Evolutionary conservation across 2,113 vertebrate genomes (phyloP), one percentile per base, ranked within the genome.

Genomic region (Ascaphus truei): DNA sequence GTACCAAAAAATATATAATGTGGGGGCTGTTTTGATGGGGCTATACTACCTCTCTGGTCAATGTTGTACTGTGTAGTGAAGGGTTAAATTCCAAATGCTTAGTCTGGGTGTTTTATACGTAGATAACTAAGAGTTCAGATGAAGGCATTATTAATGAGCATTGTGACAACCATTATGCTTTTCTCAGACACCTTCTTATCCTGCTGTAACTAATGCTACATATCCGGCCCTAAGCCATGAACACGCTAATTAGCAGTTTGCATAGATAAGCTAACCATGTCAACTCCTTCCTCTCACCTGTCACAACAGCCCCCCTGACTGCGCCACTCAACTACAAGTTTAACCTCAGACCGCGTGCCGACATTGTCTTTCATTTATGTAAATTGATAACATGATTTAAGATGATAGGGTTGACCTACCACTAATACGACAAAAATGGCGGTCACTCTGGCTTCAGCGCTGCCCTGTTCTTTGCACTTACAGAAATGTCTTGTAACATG

Each of bases 181-280:
- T 60, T 37, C 30, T 52, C 36, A 52, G 57, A 71, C 67, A 71
- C 57, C 47, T 71, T 61, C 45, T 71, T 71, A 71, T 71, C 57
- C 57, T 43, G 25, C 33, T 71, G 26, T 31, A 71, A 61, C 67
- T 61, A 61, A 61, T 52, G 67, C 67, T n/a, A 45, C 18, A 36
- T 71, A 71, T 45, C 34, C 43, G n/a, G 56, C 56, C 29, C 45
- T 61, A 26, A 58, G 67, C 60, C 33, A 41, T 51, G 56, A 71
- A 71, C 67, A 12, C 45, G 60, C 56, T 60, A 71, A 71, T 71
- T 71, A 71, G 67, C 56, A 61, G 67, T n/a, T 71, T 71, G 60
- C 57, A 71, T 45, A 59, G 66, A 59, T 68, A 68, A 61, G 41
- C 31, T 34, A 58, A 25, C 51, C 50, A 56, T 71, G 67, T 71